phyloP scores from a whole-genome alignment of 2,797 vertebrate species.

The Hirundo rustica region DNA sequence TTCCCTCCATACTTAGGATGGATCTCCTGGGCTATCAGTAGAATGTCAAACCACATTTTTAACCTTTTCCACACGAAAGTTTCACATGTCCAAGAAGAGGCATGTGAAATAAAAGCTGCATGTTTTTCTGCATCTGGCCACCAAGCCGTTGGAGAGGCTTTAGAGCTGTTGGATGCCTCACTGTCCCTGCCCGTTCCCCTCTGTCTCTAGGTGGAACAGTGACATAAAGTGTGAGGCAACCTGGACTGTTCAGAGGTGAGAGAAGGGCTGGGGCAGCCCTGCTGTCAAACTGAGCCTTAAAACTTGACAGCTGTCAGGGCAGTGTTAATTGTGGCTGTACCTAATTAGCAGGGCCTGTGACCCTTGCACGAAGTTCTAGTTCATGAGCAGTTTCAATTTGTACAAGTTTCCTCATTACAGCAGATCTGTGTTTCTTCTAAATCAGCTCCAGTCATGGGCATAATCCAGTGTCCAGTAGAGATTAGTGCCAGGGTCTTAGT shows the following conservation, averaged over 20 bases:
- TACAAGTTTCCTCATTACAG: not conserved
- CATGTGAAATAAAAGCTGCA: not conserved
- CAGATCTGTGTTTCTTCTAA: not conserved
- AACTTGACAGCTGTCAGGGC: not conserved
- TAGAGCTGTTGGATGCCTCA: not conserved
- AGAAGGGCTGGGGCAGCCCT: not conserved
- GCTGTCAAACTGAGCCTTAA: not conserved
- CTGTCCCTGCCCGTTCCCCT: not conserved
- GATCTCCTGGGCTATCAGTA: not conserved
- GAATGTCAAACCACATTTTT: not conserved
- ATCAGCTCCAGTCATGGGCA: not conserved
- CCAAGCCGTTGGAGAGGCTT: not conserved
- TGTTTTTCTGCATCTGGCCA: not conserved
- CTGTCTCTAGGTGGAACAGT: not conserved
- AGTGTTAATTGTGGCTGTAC: not conserved
- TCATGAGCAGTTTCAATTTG: not conserved
- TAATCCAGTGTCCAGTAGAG: not conserved
- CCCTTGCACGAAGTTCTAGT: not conserved
- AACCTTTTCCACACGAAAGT: not conserved
- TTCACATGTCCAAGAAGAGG: not conserved
- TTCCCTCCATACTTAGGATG: not conserved
- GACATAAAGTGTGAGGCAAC: not conserved
- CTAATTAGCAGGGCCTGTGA: not conserved
- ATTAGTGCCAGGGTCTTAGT: not conserved
- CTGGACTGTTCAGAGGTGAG: not conserved